Base-by-base conservation (phyloP, 2,888 invertebrate species). In the Byasa hedistus region DNA sequence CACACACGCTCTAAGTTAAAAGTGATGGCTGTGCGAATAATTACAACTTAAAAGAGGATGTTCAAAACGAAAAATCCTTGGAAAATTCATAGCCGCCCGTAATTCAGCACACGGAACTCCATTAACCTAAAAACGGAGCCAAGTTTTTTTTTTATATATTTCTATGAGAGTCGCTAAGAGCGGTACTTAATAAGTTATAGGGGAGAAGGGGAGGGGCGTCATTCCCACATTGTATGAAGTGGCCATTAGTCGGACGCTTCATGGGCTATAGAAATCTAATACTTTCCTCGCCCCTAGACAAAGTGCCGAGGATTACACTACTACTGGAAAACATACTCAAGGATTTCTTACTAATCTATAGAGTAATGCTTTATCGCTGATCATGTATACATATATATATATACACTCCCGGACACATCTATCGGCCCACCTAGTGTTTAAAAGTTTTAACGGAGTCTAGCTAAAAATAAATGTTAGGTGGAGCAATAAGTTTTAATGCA, bases 171-270 rank as follows among this genome's bases (percentile, higher is more conserved):
- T 19, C 23, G 56, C 52, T 66, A 57, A 66, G 57, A 57, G 65
- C 65, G 64, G 64, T 59, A 66, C 66, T 66, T 62, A 62, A 66
- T 66, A 66, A 62, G 54, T 62, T 62, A 62, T 54, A 52, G 57
- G 39, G n/a, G n/a, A n/a, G n/a, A n/a, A n/a, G 51, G 44, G 36
- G 62, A 39, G 52, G 39, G 57, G 51, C 21, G 61, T 56, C 17
- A 44, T 17, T 44, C 44, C 27, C 39, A 24, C 39, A 27, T 54
- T 58, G 51, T 48, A 55, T 52, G 48, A 27, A 66, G 66, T 66
- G 61, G 24, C 57, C 54, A 57, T 57, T 58, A 66, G 54, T 54
- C 36, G 56, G 55, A 23, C 27, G 55, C 27, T 21, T 44, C 32
- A 32, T 32, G 32, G 32, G 21, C 21, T 10, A 52, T 52, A 21